Percentiles rank a stretch among this genome's conserved stretches.
phyloP scores from a whole-genome alignment of 2,113 vertebrate species.

The Motacilla alba region DNA sequence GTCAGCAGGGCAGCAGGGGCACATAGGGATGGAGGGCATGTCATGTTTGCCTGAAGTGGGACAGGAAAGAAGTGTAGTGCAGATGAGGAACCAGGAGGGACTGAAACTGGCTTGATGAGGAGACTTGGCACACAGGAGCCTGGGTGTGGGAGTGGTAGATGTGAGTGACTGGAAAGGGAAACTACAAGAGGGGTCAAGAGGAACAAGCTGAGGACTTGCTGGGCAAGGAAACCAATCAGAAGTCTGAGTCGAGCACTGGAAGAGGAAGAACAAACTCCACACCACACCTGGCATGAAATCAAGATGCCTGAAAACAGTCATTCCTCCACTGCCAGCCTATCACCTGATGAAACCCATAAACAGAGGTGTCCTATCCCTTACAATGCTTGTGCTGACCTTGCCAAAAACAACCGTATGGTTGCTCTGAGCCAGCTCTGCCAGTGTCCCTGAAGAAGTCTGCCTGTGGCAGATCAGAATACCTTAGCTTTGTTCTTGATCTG shows the following conservation, averaged over 20 bases:
- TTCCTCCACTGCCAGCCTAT: neutral
- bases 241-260: neutral
- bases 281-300: neutral
- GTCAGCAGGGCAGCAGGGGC: neutral
- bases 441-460: neutral
- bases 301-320: neutral
- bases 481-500: neutral
- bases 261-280: neutral
- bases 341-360: neutral
- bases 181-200: neutral
- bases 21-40: neutral
- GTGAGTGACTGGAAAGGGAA: slow-evolving; percentile 42
- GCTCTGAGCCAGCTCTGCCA: neutral
- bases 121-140: neutral
- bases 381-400: neutral
- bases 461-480: neutral
- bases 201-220: slow-evolving; percentile 4
- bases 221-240: neutral
- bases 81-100: neutral
- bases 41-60: neutral
- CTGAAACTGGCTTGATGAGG: slow-evolving; percentile 27
- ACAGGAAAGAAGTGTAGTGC: neutral
- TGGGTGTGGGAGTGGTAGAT: slow-evolving; percentile 5
- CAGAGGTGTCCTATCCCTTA: neutral
- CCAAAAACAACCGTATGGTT: neutral